Conservation (phyloP, 2,113 vertebrate genomes). For the Ictidomys tridecemlineatus region DNA sequence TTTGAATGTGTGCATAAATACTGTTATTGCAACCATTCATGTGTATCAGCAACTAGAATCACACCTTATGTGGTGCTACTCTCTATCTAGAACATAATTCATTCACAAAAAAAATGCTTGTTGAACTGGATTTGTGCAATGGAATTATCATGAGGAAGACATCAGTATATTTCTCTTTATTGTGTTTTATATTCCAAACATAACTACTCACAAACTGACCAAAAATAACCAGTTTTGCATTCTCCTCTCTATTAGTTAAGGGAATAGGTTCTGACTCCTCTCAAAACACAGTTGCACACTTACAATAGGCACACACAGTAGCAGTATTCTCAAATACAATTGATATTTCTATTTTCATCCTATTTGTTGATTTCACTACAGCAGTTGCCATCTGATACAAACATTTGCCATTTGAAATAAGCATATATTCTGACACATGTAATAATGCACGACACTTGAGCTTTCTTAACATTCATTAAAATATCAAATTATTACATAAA, state of each 20-base stretch:
- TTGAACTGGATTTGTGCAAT: not conserved
- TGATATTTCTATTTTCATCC: not conserved
- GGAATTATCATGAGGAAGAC: not conserved
- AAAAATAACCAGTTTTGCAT: not conserved
- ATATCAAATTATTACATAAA: not conserved
- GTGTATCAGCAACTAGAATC: not conserved
- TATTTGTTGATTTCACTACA: not conserved
- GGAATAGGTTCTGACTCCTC: not conserved
- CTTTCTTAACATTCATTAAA: not conserved
- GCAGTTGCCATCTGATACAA: not conserved
- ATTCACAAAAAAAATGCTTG: not conserved
- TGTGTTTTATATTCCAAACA: not conserved
- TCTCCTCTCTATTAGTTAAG: not conserved
- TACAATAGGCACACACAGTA: not conserved
- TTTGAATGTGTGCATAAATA: not conserved
- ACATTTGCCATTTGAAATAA: constrained; percentile 4
- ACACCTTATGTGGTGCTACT: too few relatives aligned
- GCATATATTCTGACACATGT: not conserved
- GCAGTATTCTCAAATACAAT: not conserved
- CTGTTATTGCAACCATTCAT: not conserved
- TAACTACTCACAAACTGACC: not conserved
- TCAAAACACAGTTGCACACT: not conserved
- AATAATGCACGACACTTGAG: not conserved
- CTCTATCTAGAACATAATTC: not conserved
- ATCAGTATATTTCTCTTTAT: not conserved